phyloP scores from a whole-genome alignment of 2,888 invertebrate genomes.

The Bombylius discolor region DNA sequence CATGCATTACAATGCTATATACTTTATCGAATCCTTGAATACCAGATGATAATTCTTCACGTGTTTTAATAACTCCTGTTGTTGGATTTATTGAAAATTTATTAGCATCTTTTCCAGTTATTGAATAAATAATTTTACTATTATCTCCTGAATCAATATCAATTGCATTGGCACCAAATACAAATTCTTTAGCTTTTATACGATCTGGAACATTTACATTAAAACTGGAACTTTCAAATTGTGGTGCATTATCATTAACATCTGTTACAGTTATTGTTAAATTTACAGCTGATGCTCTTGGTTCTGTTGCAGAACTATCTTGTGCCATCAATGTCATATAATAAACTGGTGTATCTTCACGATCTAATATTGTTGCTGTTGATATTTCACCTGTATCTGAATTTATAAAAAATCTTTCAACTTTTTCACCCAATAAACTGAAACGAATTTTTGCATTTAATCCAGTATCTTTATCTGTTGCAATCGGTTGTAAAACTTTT shows the following conservation, averaged over 20 bases:
- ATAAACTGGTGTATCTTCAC: slow-evolving; percentile 65
- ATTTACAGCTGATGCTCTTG: slow-evolving; percentile 68
- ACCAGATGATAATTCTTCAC: slow-evolving; percentile 47
- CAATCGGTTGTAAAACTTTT: slow-evolving; percentile 61
- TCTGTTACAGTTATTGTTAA: slow-evolving; percentile 66
- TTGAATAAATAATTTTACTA: slow-evolving; percentile 63
- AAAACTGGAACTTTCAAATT: slow-evolving; percentile 60
- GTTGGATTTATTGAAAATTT: slow-evolving; percentile 64
- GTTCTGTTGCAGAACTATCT: slow-evolving; percentile 77
- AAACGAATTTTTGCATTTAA: slow-evolving; percentile 80
- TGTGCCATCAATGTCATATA: slow-evolving; percentile 75
- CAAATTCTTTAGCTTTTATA: slow-evolving; percentile 68
- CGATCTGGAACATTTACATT: slow-evolving; percentile 72
- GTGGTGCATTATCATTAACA: slow-evolving; percentile 75
- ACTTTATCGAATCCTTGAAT: slow-evolving; percentile 43
- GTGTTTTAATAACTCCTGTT: slow-evolving; percentile 78
- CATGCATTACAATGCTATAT: slow-evolving; percentile 62
- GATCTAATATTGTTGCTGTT: slow-evolving; percentile 59
- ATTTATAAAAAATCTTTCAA: slow-evolving; percentile 68
- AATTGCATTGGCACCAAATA: slow-evolving; percentile 76
- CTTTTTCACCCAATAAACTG: slow-evolving; percentile 67
- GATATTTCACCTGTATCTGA: slow-evolving; percentile 64
- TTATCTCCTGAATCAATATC: slow-evolving; percentile 75
- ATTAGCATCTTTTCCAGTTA: slow-evolving; percentile 63
- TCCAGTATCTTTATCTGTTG: slow-evolving; percentile 70